Evolutionary conservation across 92 coral and sea anemone species (phyloP), one percentile per base, ranked within the genome.

Genomic region (Umimayanthus kanabou): DNA sequence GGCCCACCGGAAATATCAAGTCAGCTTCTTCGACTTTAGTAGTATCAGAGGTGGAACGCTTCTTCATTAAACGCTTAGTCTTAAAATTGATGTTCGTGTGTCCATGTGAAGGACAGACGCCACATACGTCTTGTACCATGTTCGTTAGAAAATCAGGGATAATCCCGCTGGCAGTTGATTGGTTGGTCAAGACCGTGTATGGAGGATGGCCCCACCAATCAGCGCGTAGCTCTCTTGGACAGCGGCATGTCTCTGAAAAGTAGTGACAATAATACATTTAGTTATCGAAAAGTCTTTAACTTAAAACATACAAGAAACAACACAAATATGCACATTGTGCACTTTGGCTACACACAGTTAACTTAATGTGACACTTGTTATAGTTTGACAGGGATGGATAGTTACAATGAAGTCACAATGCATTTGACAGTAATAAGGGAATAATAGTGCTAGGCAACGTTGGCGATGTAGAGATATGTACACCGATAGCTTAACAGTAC

Each of bases 181-280:
- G 67, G 67, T 50, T 79, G 37, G 58, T 79, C 15, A 37, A 11
- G 22, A 79, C 5, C 30, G 82, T 49, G 82, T 79, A 79, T 10
- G 82, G 82, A n/a, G 40, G 39, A 16, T 42, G 37, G 16, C 30
- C 2, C 82, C 82, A 42, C 82, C 82, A 79, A 55, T 79, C 39
- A 9, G 66, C 66, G 39, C 11, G 57, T 1, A 79, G 82, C 9
- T n/a, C 28, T 79, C 40, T 28, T 8, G 83, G 83, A 47, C 83
- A 79, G 45, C 83, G 83, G 5, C 83, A 79, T 20, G 83, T 79
- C n/a, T 79, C 83, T 79, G 75, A 53, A 53, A 53, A 53, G 16
- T 1, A 53, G 18, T 53, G 58, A 53, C 58, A 53, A 53, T 3
- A 43, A 43, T 1, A 50, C 2, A 0, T 50, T 50, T 50, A 9